phyloP scores from a whole-genome alignment of 2,888 invertebrate species.

The Spicauda simplicius region DNA sequence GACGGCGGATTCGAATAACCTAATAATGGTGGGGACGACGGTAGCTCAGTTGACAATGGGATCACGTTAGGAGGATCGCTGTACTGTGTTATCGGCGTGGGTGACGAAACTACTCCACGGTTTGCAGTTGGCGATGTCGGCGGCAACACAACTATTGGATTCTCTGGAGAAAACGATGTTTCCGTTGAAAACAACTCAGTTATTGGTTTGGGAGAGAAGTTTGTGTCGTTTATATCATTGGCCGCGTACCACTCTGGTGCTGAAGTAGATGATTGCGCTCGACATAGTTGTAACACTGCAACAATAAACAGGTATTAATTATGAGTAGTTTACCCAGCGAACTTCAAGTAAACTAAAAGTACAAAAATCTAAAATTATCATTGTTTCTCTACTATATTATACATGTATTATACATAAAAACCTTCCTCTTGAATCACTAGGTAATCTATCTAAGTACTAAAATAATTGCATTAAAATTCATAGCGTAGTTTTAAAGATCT shows the following conservation, averaged over 20 bases:
- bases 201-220: constrained; percentile 69
- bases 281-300: constrained; percentile 78
- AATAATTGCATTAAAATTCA: no score
- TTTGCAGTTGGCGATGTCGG: constrained; percentile 9
- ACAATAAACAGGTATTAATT: constrained; percentile 36
- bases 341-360: no score
- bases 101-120: constrained; percentile 14
- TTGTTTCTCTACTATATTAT: no score
- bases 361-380: no score
- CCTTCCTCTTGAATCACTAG: no score
- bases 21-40: not conserved
- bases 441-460: no score
- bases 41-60: constrained; percentile 24
- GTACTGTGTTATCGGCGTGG: constrained; percentile 1
- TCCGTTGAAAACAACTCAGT: constrained; percentile 72
- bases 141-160: constrained; percentile 56
- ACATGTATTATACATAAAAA: no score
- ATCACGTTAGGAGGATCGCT: constrained; percentile 27
- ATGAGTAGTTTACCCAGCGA: no score
- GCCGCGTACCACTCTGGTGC: constrained; percentile 73
- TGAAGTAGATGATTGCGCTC: constrained; percentile 64
- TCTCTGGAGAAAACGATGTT: constrained; percentile 58
- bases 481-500: no score
- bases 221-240: constrained; percentile 69
- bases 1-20: not conserved